phyloP scores from a whole-genome alignment of 2,888 invertebrate species.

The Thysanoteuthis rhombus region DNA sequence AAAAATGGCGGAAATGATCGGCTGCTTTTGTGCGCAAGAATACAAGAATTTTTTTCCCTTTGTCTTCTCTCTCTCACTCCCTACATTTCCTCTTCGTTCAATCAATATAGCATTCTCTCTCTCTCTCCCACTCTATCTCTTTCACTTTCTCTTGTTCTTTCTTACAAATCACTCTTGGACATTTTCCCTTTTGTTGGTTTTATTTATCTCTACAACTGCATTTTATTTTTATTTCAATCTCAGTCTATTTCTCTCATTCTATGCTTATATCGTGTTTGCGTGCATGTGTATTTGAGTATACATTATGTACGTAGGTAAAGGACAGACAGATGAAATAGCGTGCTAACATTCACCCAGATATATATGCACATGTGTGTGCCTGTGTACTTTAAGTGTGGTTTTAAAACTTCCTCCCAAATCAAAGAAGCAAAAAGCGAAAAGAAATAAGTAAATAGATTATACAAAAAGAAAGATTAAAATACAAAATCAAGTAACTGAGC shows the following conservation, averaged over 20 bases:
- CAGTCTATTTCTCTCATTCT: neutral
- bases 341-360: neutral
- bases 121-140: no score
- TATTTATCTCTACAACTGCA: neutral
- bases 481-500: neutral
- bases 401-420: neutral
- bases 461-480: neutral
- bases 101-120: neutral
- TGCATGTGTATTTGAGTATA: neutral
- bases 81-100: neutral
- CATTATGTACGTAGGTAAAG: neutral
- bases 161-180: neutral
- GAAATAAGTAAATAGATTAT: neutral
- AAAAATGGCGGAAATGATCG: conserved; percentile 1
- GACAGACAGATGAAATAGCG: no score
- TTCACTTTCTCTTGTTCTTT: neutral
- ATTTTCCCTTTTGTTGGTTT: neutral
- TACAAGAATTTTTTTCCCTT: neutral
- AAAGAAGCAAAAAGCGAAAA: neutral
- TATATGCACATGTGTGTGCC: neutral
- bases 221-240: neutral
- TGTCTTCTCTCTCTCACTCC: conserved; percentile 12
- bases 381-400: neutral
- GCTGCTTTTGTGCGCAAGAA: neutral
- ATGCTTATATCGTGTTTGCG: neutral